Evolutionary conservation across 2,888 invertebrate species (phyloP).

Genomic region (Timandra comae): DNA sequence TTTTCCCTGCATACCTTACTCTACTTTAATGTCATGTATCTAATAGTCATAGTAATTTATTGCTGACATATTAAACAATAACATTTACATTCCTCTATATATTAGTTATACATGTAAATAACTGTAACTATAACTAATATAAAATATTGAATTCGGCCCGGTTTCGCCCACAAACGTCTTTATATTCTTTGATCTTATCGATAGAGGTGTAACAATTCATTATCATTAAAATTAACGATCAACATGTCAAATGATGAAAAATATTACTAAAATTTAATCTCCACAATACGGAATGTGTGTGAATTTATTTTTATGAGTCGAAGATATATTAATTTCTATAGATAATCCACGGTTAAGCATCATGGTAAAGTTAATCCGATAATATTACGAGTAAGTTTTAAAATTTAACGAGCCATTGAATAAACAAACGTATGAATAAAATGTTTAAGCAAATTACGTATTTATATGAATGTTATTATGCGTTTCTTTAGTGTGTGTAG

Average conservation of each 20-base stretch:
- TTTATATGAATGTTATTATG: slow-evolving; percentile 55
- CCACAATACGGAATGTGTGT: slow-evolving; percentile 18
- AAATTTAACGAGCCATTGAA: slow-evolving; percentile 52
- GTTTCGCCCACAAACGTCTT: slow-evolving; percentile 24
- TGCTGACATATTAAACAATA: too few species aligned
- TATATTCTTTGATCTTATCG: slow-evolving; percentile 21
- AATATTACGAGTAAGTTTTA: slow-evolving; percentile 27
- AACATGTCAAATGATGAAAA: slow-evolving; percentile 22
- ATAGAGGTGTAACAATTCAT: slow-evolving; percentile 25
- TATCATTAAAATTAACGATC: slow-evolving; percentile 24
- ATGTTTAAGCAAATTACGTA: slow-evolving; percentile 57
- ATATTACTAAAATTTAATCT: slow-evolving; percentile 20
- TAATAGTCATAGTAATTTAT: too few species aligned
- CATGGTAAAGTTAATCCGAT: slow-evolving; percentile 18
- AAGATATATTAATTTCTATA: slow-evolving; percentile 40
- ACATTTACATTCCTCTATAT: too few species aligned
- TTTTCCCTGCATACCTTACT: too few species aligned
- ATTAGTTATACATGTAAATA: not conserved
- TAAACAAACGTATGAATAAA: slow-evolving; percentile 56
- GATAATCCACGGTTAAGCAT: slow-evolving; percentile 22
- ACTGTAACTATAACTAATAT: slow-evolving; percentile 15
- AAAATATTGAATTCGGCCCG: slow-evolving; percentile 15
- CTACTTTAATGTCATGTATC: too few species aligned
- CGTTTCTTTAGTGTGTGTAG: slow-evolving; percentile 47
- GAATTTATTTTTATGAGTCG: slow-evolving; percentile 32